Evolutionary conservation across 2,888 invertebrate genomes (phyloP).

Genomic region (Brachylomia viminalis): DNA sequence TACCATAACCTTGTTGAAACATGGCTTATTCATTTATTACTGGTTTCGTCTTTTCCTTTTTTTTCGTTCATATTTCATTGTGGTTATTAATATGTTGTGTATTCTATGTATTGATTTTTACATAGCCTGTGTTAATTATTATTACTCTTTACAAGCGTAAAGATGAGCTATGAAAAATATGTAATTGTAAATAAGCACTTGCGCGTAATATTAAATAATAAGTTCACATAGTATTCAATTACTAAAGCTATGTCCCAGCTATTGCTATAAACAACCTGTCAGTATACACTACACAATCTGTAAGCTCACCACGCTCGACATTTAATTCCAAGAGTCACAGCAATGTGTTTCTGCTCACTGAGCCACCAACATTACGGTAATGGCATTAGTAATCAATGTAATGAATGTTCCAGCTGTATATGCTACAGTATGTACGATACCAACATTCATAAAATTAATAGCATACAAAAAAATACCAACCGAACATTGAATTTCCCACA

Average conservation of each 20-base stretch:
- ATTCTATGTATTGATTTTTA: background rate
- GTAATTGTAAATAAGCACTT: background rate
- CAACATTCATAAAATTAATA: slow-evolving; percentile 43
- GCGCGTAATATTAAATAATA: background rate
- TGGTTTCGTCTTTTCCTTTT: slow-evolving; percentile 12
- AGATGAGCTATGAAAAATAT: background rate
- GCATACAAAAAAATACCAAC: slow-evolving; percentile 40
- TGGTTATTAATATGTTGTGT: background rate
- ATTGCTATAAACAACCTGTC: slow-evolving; percentile 16
- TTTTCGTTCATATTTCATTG: slow-evolving; percentile 1
- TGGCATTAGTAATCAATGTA: slow-evolving; percentile 57
- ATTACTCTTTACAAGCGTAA: background rate
- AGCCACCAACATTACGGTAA: slow-evolving; percentile 54
- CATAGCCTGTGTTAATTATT: background rate
- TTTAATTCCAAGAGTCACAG: slow-evolving; percentile 53
- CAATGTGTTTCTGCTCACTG: slow-evolving; percentile 56
- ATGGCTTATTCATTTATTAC: slow-evolving; percentile 65
- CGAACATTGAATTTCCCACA: slow-evolving; percentile 36
- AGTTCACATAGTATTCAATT: background rate
- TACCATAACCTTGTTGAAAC: slow-evolving; percentile 67
- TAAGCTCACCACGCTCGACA: slow-evolving; percentile 34
- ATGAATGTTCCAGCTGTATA: slow-evolving; percentile 35
- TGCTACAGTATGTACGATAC: slow-evolving; percentile 2
- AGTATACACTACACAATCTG: slow-evolving; percentile 21
- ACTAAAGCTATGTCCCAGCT: background rate